Base-by-base conservation (phyloP, 2,113 vertebrate species). In the Erpornis zantholeuca region DNA sequence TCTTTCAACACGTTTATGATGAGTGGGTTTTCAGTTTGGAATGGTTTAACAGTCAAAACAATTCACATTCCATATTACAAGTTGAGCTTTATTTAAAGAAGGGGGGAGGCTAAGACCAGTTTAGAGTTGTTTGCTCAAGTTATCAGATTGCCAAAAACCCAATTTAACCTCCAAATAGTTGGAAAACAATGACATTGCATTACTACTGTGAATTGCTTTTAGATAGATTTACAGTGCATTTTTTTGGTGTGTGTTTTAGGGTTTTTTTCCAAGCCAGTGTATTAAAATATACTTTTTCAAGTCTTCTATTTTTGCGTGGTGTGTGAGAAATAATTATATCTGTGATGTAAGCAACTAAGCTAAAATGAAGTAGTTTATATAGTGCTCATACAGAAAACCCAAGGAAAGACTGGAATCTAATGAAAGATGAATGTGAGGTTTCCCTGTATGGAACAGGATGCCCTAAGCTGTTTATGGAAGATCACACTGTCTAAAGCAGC, bases 1-100 rank as follows among this genome's bases (percentile, higher is more conserved):
- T 91, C 97, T 97, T 96, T 97, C 97, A 97, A 95, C 97, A 96
- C 95, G 4, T 94, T 79, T 92, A 82, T 96, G 96, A 96, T 96
- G 93, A 91, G 88, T 93, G 96, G 70, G 69, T 96, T 97, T 97
- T 81, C 88, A 95, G 83, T 96, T 96, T 97, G 94, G 88, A 97
- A 92, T 91, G 65, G 84, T 93, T 96, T 97, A 96, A 76, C 90
- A 96, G 91, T 96, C 92, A 96, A 97, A 97, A 97, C 96, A 97
- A 94, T 88, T 96, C 96, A 96, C 88, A 96, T 95, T 96, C 95
- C 92, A 72, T 64, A 75, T 88, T 88, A 93, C 54, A 86, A 97
- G 82, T 36, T 93, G 60, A 93, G 57, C 27, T 95, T 96, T 96
- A 96, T 92, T 96, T 95, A 96, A 96, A 96, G 86, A 86, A 83